Conservation (phyloP, 2,888 invertebrate species). For the Stenchaetothrips biformis region DNA sequence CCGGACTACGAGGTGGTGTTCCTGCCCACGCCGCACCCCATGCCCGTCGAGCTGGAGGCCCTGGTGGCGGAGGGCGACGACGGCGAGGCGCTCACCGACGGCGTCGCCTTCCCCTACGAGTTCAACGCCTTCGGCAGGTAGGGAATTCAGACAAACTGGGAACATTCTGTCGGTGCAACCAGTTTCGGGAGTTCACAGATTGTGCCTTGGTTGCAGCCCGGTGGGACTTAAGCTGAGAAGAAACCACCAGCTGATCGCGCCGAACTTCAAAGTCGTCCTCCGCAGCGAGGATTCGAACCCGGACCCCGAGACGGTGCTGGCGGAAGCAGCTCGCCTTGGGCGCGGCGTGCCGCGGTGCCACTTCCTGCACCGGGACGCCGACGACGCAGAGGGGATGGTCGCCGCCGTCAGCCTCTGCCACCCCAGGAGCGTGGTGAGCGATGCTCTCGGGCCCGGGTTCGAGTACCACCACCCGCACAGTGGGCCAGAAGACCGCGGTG, state of each 20-base stretch:
- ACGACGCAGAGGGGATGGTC: constrained; percentile 52
- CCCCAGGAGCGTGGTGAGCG: constrained; percentile 58
- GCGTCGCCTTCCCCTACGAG: constrained; percentile 52
- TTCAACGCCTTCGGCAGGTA: constrained; percentile 56
- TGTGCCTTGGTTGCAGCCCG: constrained; percentile 37
- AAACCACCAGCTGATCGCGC: constrained; percentile 58
- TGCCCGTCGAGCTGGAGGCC: constrained; percentile 41
- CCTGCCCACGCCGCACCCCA: constrained; percentile 52
- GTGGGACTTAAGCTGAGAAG: constrained; percentile 58
- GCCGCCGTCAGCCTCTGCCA: constrained; percentile 66
- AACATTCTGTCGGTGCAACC: not conserved
- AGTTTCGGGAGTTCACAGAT: too few species aligned
- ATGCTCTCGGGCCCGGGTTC: constrained; percentile 3
- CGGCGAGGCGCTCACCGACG: constrained; percentile 36
- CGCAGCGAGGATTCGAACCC: constrained; percentile 45
- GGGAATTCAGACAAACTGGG: not conserved
- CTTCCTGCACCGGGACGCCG: constrained; percentile 52
- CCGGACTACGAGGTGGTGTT: constrained; percentile 59
- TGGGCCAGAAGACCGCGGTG: too few species aligned
- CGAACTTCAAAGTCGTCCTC: constrained; percentile 58
- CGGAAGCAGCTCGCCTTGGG: constrained; percentile 46
- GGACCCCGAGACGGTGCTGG: constrained; percentile 40
- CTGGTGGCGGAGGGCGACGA: not conserved
- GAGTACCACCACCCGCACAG: constrained; percentile 25
- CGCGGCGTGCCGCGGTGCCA: constrained; percentile 51